Evolutionary conservation across 2,888 invertebrate species (phyloP), one percentile per base, ranked within the genome.

Genomic region (Hecatera dysodea): DNA sequence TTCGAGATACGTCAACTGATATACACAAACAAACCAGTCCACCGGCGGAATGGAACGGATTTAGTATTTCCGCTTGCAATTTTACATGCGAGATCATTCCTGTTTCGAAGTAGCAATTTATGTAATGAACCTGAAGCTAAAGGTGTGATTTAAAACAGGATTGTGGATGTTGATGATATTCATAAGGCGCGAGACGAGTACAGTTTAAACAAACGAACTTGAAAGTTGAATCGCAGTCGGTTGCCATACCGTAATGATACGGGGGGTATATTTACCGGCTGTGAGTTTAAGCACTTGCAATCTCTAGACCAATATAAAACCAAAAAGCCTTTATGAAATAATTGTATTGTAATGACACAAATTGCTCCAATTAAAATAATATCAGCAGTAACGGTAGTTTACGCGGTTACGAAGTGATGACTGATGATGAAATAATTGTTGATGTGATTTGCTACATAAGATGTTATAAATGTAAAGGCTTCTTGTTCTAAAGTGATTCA

Each of bases 1-100:
- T 87, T 82, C 82, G 81, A 89, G 87, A 91, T 90, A 85, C 80
- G 75, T 68, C 81, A 78, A 81, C 80, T 83, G 88, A 89, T 88
- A 89, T 75, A 81, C 63, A 82, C 81, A 85, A 86, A 86, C 87
- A 86, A 84, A 83, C 75, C 82, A 78, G 83, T 82, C 74, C 85
- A 68, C 72, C 87, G 78, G 56, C 86, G 85, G 86, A 83, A 87
- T 78, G 90, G 88, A 90, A 92, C 88, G 82, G 78, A 84, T 84
- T 84, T 84, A 79, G 68, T 75, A 75, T 81, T 87, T 88, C 86
- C 88, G 88, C 71, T 79, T 75, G 67, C 73, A 68, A 81, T 75
- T 74, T 79, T 76, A 67, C 65, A 71, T 65, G 65, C 62, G 62
- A 65, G 68, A 62, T 72, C 64, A 69, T 72, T 63, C 63, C 69